Conservation (phyloP, 2,888 invertebrate genomes). For the Lordiphosa fenestrarum region DNA sequence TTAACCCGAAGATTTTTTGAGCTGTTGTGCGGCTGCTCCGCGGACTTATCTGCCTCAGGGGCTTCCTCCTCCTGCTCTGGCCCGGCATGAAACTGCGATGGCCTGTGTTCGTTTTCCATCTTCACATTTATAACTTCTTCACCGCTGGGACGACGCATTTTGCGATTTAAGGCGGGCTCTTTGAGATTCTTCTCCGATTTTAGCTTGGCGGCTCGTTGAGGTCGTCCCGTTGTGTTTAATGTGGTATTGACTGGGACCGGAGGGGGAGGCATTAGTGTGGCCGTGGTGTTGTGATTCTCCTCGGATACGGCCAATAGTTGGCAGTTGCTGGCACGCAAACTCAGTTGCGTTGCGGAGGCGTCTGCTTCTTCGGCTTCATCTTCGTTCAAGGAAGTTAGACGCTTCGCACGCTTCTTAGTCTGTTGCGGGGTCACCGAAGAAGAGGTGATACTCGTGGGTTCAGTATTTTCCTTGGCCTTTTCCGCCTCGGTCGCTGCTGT, state of each 20-base stretch:
- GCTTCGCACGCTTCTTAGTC: constrained; percentile 74
- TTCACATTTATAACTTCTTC: constrained; percentile 14
- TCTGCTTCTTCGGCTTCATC: constrained; percentile 37
- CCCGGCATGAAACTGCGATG: constrained; percentile 51
- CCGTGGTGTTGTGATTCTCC: no score
- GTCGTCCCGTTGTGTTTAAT: constrained; percentile 63
- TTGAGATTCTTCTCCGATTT: constrained; percentile 72
- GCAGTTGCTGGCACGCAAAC: no score
- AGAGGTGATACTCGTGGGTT: neutral
- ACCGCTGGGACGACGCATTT: constrained; percentile 39
- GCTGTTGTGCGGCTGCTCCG: neutral
- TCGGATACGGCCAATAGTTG: no score
- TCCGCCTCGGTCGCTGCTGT: constrained; percentile 6
- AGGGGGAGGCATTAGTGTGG: constrained; percentile 56
- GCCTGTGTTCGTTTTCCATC: constrained; percentile 68
- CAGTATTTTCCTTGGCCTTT: neutral
- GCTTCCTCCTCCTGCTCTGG: neutral
- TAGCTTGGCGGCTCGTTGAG: constrained; percentile 76
- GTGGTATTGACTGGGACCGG: constrained; percentile 54
- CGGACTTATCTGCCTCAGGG: neutral
- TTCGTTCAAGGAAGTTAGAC: constrained; percentile 63
- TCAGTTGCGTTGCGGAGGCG: no score
- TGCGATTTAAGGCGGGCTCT: constrained; percentile 41
- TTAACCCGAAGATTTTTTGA: constrained; percentile 47
- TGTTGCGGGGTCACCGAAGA: constrained; percentile 73